Evolutionary conservation across 2,113 vertebrate genomes (phyloP).

Genomic region (Ramphastos sulfuratus): DNA sequence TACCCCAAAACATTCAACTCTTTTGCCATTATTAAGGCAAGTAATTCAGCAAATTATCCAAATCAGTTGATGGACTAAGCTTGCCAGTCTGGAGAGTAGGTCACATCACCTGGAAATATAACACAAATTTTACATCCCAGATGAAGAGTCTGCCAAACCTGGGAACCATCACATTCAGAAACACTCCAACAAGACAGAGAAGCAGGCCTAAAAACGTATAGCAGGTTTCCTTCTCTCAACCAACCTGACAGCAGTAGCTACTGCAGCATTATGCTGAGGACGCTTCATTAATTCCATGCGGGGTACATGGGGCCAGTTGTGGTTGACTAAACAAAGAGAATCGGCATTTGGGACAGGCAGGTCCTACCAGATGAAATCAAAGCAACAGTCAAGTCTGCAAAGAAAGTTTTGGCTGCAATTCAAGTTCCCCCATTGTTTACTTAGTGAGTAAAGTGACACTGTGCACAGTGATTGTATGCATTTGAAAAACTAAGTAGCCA

Average conservation of each 20-base stretch:
- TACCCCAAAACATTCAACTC: not conserved
- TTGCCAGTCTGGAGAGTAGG: not conserved
- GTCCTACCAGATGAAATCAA: not conserved
- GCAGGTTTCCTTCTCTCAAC: not conserved
- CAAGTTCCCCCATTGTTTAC: not conserved
- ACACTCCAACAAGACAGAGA: not conserved
- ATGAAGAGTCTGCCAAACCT: not conserved
- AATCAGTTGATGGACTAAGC: not conserved
- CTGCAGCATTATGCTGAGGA: not conserved
- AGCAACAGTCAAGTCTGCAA: not conserved
- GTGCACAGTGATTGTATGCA: not conserved
- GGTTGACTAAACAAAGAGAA: not conserved
- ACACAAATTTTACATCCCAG: not conserved
- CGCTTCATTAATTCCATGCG: rapidly evolving
- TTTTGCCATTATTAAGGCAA: not conserved
- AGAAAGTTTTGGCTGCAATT: not conserved
- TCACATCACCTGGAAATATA: not conserved
- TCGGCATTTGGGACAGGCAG: not conserved
- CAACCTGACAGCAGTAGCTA: not conserved
- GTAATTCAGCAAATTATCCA: not conserved
- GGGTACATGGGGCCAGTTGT: not conserved
- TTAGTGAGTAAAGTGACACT: not conserved
- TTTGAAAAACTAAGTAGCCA: not conserved
- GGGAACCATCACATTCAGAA: not conserved
- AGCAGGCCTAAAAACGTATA: not conserved